Evolutionary conservation across 2,888 invertebrate genomes (phyloP).

Genomic region (Operophtera brumata): DNA sequence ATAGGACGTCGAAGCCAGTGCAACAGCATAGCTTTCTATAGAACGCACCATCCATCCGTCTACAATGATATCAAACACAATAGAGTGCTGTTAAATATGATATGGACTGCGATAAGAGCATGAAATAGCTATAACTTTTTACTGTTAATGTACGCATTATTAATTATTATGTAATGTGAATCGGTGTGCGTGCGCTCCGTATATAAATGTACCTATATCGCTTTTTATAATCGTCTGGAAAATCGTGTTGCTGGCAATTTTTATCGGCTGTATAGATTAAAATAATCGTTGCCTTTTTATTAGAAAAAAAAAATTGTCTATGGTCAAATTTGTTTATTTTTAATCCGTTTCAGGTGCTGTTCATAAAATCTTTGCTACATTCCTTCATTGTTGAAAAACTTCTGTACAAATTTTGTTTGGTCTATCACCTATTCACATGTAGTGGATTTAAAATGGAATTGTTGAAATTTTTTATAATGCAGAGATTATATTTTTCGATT

Average conservation of each 20-base stretch:
- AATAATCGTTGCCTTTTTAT: slow-evolving; percentile 26
- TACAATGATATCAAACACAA: slow-evolving; percentile 44
- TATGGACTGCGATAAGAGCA: slow-evolving; percentile 61
- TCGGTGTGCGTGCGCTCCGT: slow-evolving; percentile 66
- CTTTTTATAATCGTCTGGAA: slow-evolving; percentile 25
- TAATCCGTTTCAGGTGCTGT: slow-evolving; percentile 59
- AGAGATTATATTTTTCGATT: slow-evolving; percentile 79
- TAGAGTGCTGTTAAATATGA: slow-evolving; percentile 53
- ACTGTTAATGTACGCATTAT: slow-evolving; percentile 59
- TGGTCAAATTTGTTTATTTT: slow-evolving; percentile 32
- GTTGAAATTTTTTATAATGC: slow-evolving; percentile 68
- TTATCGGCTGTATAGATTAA: slow-evolving; percentile 33
- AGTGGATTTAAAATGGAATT: slow-evolving; percentile 61
- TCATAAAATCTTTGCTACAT: slow-evolving; percentile 57
- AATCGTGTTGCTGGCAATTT: slow-evolving; percentile 46
- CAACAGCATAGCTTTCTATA: slow-evolving; percentile 66
- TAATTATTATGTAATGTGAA: slow-evolving; percentile 56
- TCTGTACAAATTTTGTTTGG: slow-evolving; percentile 49
- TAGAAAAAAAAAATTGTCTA: slow-evolving; percentile 26
- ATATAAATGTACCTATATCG: slow-evolving; percentile 36
- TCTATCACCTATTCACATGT: slow-evolving; percentile 20
- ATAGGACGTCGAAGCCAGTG: slow-evolving; percentile 56
- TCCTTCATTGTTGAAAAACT: slow-evolving; percentile 60
- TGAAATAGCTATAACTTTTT: slow-evolving; percentile 61
- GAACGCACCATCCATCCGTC: slow-evolving; percentile 60